phyloP scores from a whole-genome alignment of 2,888 invertebrate genomes.

The Drosophila trichaetosa region DNA sequence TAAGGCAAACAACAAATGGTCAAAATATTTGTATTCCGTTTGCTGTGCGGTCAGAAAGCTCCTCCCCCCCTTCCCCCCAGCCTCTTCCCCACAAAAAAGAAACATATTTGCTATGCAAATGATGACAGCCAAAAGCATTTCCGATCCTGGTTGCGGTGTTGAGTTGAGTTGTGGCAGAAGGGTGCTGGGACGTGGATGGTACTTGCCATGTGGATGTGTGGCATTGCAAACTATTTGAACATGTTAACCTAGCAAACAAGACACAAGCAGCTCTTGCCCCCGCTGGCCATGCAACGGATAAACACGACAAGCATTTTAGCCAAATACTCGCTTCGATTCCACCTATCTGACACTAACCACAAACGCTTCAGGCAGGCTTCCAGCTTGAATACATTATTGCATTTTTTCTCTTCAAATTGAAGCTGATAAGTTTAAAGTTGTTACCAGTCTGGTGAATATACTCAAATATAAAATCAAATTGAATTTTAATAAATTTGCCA shows the following conservation, averaged over 20 bases:
- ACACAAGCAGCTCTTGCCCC: constrained; percentile 25
- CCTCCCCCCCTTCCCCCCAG: background rate
- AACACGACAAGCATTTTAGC: constrained; percentile 50
- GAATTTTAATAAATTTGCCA: background rate
- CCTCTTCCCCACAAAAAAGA: background rate
- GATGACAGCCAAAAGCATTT: constrained; percentile 53
- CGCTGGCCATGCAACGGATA: constrained; percentile 17
- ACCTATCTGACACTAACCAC: background rate
- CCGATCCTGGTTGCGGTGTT: background rate
- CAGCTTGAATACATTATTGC: constrained; percentile 51
- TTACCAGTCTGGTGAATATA: background rate
- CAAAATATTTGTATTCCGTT: constrained; percentile 45
- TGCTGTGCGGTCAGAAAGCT: constrained; percentile 3
- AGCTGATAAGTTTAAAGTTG: background rate
- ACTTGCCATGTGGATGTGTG: background rate
- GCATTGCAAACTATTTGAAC: constrained; percentile 32
- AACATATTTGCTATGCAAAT: constrained; percentile 67
- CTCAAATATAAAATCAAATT: background rate
- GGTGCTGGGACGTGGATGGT: background rate
- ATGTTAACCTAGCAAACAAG: constrained; percentile 36
- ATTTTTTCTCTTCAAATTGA: constrained; percentile 9
- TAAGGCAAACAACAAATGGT: constrained; percentile 41
- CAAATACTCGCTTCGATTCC: constrained; percentile 30
- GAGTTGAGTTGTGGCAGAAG: background rate
- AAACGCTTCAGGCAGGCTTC: background rate